Evolutionary conservation across 2,797 vertebrate genomes (phyloP).

Genomic region (Channallabes apus): DNA sequence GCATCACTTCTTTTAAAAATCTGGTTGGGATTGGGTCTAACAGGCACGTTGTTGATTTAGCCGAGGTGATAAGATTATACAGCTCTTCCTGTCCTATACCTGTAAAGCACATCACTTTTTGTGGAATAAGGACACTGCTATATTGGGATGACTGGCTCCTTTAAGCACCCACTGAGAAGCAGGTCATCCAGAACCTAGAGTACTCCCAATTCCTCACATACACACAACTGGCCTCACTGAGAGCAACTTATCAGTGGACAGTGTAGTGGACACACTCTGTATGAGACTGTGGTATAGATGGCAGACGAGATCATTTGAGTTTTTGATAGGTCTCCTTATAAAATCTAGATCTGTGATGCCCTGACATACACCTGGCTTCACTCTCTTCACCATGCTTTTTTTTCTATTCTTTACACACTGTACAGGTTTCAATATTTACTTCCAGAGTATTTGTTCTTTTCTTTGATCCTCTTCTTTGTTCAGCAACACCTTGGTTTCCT

Average conservation of each 20-base stretch:
- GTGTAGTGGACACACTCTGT: background rate
- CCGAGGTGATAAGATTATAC: too few species aligned
- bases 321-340: background rate
- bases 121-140: background rate
- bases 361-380: background rate
- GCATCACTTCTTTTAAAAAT: too few species aligned
- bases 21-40: too few species aligned
- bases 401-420: background rate
- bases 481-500: background rate
- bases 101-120: background rate
- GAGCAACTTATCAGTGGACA: background rate
- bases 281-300: background rate
- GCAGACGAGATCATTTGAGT: background rate
- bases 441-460: background rate
- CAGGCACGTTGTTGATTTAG: too few species aligned
- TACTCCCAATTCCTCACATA: background rate
- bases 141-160: background rate
- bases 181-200: background rate
- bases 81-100: too few species aligned
- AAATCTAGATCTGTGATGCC: background rate
- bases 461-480: background rate
- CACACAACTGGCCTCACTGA: background rate
- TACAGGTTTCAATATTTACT: background rate
- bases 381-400: background rate
- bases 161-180: background rate